Evolutionary conservation across 2,797 vertebrate genomes (phyloP), one percentile per base, ranked within the genome.

Genomic region (Philypnodon macrostomus): DNA sequence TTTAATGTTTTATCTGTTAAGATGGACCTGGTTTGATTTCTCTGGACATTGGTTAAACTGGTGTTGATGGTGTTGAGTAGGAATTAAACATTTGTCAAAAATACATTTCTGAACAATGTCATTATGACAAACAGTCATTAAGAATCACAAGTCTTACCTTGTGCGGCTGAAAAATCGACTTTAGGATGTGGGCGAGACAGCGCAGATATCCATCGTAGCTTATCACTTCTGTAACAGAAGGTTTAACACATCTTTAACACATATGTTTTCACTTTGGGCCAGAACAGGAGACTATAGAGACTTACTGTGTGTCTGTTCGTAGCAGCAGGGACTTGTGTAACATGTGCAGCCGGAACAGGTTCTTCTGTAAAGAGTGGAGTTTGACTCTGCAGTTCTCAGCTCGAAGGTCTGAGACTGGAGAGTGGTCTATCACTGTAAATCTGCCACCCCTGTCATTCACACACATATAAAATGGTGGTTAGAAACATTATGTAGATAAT

Each of bases 151-250:
- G n/a, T 52, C 85, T 86, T 58, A 97, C 96, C 94, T 38, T 95
- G 86, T 50, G 91, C 91, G 12, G 92, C 87, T 35, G 91, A 84
- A 63, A 94, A 91, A 83, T 98, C 95, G 0, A 81, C 61, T 57
- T 93, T 88, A 47, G 90, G 83, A 77, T 90, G 90, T 0, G 91
- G 93, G 45, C 83, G 86, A 37, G 92, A 91, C 39, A 98, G 70
- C 24, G 96, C 95, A 2, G 94, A 96, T 84, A 98, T 94, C 96
- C 96, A 98, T 1, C 95, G 93, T 57, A 96, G 86, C 83, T 98
- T 98, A 86, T 97, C 94, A 64, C 93, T 95, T 80, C 96, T 98
- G 73, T 32, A 67, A 75, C n/a, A 19, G 15, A 26, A 21, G 75
- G 41, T 37, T 2, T 5, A 1, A 7, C 51, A 1, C 4, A 19